Evolutionary conservation across 2,113 vertebrate genomes (phyloP).

Genomic region (Silurus asotus): DNA sequence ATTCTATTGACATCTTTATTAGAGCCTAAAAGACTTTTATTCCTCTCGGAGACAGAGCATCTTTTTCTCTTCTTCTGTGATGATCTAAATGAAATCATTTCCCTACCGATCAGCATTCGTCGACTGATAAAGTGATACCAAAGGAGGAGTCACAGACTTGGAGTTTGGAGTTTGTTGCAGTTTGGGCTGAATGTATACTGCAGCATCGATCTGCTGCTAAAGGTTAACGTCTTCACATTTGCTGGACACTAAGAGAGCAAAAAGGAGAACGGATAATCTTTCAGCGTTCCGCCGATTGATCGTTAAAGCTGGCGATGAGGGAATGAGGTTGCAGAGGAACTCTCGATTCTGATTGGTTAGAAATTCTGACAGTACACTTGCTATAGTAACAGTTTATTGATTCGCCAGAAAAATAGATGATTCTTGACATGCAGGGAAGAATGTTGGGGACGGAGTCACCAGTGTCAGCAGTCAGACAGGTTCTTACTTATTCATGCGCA

Average conservation of each 20-base stretch:
- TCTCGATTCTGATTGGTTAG: not conserved
- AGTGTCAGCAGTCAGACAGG: not conserved
- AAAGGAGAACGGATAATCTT: conserved; percentile 42
- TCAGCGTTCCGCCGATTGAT: conserved; percentile 6
- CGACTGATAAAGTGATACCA: conserved; percentile 23
- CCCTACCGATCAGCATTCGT: not conserved
- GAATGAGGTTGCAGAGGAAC: not conserved
- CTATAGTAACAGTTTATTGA: not conserved
- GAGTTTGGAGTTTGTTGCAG: conserved; percentile 38
- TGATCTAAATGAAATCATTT: conserved; percentile 19
- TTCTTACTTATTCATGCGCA: not conserved
- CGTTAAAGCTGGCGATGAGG: not conserved
- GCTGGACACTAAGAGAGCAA: conserved; percentile 18
- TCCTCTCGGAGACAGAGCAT: not conserved
- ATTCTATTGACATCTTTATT: conserved; percentile 41
- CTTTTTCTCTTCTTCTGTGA: not conserved
- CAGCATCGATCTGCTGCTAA: conserved; percentile 48
- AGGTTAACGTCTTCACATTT: conserved; percentile 31
- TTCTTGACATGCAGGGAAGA: too few species aligned
- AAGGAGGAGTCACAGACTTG: conserved; percentile 6
- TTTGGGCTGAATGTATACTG: conserved; percentile 5
- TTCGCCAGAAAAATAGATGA: not conserved
- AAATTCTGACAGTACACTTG: not conserved
- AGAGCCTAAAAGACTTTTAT: conserved; percentile 15
- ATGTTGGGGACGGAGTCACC: not conserved